Evolutionary conservation across 2,797 vertebrate genomes (phyloP), one percentile per base, ranked within the genome.

Genomic region (Gallinago nigripennis): DNA sequence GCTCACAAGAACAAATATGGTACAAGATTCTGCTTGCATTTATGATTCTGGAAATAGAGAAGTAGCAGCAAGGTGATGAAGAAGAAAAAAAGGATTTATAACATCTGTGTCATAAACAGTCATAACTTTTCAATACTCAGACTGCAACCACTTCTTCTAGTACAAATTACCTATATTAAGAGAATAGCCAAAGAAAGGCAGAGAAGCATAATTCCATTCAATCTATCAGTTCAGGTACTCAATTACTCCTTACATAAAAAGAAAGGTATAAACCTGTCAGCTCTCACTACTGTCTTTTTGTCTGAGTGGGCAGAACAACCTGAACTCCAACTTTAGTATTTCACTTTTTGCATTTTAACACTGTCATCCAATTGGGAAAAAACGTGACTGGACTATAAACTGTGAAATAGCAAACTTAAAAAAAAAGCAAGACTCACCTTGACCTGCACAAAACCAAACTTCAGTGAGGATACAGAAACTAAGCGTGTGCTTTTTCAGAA

Each of bases 131-230:
- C n/a, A 79, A 41, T 72, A 82, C 15, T 57, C 31, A 35, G 39
- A 48, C 24, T 57, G 33, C 39, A 86, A 71, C 50, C 39, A 87
- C 66, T 61, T 91, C 72, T 75, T 75, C 45, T 43, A 72, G 68
- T 60, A 88, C 8, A 90, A 95, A 96, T 85, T 90, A 69, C 28
- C n/a, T 31, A 4, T 43, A 71, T 94, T 94, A 86, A 82, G 9
- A 86, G 78, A 50, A 68, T 18, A 90, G 57, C 16, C 11, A 83
- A 51, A 77, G 58, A 66, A 86, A 93, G 69, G 53, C 31, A 91
- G 69, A 94, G 69, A 65, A 82, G 54, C 12, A 69, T 12, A 76
- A 45, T 64, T 89, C 31, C 68, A 37, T 81, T 68, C 70, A 90
- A 51, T 92, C 69, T 87, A 86, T 79, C 76, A 92, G 63, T 20